Conservation (phyloP, 2,113 vertebrate species). For the Cyanoderma ruficeps region DNA sequence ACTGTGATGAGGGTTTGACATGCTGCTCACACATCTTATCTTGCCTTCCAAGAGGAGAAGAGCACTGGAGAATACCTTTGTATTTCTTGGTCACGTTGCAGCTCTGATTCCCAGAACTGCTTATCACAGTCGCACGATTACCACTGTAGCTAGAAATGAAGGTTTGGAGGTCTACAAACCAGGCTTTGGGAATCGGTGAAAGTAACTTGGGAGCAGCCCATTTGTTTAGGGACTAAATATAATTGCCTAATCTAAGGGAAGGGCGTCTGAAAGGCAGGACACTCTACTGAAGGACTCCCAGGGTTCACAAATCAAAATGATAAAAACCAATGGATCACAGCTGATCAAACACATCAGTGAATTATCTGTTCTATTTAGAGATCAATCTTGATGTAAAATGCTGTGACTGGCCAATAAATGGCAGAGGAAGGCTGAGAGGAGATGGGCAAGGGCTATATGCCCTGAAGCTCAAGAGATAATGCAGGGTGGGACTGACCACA, state of each 20-base stretch:
- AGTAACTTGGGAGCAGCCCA: not conserved
- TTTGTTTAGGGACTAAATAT: no score
- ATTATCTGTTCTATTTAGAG: not conserved
- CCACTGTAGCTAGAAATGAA: not conserved
- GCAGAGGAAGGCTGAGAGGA: not conserved
- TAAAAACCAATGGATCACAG: not conserved
- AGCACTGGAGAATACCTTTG: not conserved
- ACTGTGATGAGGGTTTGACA: not conserved
- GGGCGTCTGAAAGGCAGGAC: fast-evolving
- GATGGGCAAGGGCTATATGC: not conserved
- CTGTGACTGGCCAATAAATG: not conserved
- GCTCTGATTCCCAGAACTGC: not conserved
- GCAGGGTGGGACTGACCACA: not conserved
- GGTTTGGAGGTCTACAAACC: not conserved
- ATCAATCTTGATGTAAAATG: not conserved
- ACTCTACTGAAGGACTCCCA: not conserved
- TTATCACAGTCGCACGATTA: not conserved
- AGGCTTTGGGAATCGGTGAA: not conserved
- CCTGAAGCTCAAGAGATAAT: not conserved
- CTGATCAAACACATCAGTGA: not conserved
- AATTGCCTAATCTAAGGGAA: not conserved
- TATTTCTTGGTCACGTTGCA: not conserved
- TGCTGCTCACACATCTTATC: not conserved
- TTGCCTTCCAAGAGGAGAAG: not conserved
- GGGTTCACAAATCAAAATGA: not conserved